Evolutionary conservation across 2,888 invertebrate genomes (phyloP).

Genomic region (Dynastes grantii): DNA sequence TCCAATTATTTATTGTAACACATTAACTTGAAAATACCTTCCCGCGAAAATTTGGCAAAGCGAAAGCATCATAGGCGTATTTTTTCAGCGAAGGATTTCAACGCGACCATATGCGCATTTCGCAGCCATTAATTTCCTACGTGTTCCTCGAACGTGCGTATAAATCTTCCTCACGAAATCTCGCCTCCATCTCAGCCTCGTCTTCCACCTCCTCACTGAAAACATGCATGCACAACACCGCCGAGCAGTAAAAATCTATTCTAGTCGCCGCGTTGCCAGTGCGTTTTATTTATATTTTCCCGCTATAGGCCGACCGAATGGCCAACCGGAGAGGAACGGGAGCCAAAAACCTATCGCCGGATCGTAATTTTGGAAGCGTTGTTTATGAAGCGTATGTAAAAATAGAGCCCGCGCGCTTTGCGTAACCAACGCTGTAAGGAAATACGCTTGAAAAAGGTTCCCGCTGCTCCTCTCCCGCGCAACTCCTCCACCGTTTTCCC

Average conservation of each 20-base stretch:
- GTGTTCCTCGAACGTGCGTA: background rate
- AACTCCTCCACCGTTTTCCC: background rate
- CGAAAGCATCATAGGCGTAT: background rate
- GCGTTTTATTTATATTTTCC: conserved; percentile 44
- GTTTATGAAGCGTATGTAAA: conserved; percentile 32
- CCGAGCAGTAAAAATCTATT: conserved; percentile 36
- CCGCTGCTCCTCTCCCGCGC: conserved; percentile 11
- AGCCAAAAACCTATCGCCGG: conserved; percentile 40
- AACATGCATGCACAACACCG: background rate
- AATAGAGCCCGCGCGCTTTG: conserved; percentile 43
- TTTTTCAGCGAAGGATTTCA: background rate
- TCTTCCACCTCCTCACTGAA: background rate
- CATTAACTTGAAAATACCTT: background rate
- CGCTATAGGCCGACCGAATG: background rate
- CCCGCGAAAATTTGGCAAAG: background rate
- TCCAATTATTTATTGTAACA: background rate
- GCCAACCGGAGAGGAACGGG: background rate
- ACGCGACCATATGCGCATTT: conserved; percentile 13
- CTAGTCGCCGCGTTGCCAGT: conserved; percentile 21
- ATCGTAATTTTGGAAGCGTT: conserved; percentile 42
- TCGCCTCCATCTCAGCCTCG: background rate
- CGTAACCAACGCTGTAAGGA: conserved; percentile 42
- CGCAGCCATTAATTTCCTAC: background rate
- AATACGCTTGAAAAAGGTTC: conserved; percentile 36
- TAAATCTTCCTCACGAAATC: conserved; percentile 5